These are phyloP conservation scores for Rhyacophila brunnea DNA, from an alignment of 1,140 invertebrate genomes.

Conservation along the genomic window DNA sequence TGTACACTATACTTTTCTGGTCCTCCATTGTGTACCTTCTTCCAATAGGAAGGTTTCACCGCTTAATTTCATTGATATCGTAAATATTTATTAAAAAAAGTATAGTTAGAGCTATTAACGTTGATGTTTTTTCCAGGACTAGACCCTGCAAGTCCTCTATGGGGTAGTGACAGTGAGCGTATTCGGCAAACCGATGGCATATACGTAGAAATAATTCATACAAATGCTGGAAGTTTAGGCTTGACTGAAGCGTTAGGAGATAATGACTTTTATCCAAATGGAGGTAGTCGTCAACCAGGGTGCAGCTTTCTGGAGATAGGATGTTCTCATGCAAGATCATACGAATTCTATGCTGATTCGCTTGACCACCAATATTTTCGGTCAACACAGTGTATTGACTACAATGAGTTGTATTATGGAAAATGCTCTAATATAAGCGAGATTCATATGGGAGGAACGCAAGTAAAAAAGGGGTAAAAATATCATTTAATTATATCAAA, in stretches of 20 bases:
- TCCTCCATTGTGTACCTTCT: too few relatives aligned
- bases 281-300: slow-evolving; percentile 58
- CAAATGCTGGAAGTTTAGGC: slow-evolving; percentile 59
- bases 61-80: too few relatives aligned
- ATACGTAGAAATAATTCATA: slow-evolving; percentile 67
- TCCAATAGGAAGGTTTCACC: too few relatives aligned
- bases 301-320: slow-evolving; percentile 46
- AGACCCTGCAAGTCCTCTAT: slow-evolving; percentile 53
- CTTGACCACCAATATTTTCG: slow-evolving; percentile 35
- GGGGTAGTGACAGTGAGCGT: slow-evolving; percentile 20
- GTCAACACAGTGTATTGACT: slow-evolving; percentile 40
- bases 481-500: too few relatives aligned
- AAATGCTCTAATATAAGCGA: slow-evolving; percentile 35
- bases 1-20: too few relatives aligned
- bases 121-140: slow-evolving; percentile 38
- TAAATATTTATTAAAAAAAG: too few relatives aligned
- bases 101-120: too few relatives aligned
- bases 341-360: slow-evolving; percentile 53
- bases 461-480: slow-evolving; percentile 17
- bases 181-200: slow-evolving; percentile 53
- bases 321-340: slow-evolving; percentile 52
- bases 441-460: slow-evolving; percentile 41
- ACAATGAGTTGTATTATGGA: slow-evolving; percentile 36
- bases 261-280: slow-evolving; percentile 64
- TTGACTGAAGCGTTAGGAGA: slow-evolving; percentile 53